Percentiles rank a stretch among this genome's conserved stretches.
phyloP scores from a whole-genome alignment of 2,888 invertebrate genomes.

The Polydrusus pterygomalis region DNA sequence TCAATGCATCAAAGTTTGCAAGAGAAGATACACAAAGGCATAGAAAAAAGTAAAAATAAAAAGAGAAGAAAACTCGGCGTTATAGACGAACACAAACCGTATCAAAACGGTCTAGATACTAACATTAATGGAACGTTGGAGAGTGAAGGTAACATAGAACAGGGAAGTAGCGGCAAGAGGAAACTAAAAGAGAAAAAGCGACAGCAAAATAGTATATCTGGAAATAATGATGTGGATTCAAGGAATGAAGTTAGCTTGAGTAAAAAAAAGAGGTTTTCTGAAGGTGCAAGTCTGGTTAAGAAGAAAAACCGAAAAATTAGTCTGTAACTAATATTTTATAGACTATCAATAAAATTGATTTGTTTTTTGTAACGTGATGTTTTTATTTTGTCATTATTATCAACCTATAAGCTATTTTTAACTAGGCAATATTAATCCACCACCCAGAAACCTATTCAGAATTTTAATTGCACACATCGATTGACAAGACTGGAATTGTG shows the following conservation, averaged over 20 bases:
- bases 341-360: slow-evolving; percentile 13
- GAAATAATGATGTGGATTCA: neutral
- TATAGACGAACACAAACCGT: neutral
- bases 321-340: slow-evolving; percentile 6
- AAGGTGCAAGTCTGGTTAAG: slow-evolving; percentile 30
- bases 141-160: slow-evolving; percentile 15
- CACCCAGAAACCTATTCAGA: neutral
- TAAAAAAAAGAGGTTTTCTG: slow-evolving; percentile 29
- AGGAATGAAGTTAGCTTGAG: slow-evolving; percentile 11
- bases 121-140: slow-evolving; percentile 1
- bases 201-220: slow-evolving; percentile 13
- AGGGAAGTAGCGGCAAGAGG: neutral
- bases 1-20: neutral
- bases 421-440: slow-evolving; percentile 1
- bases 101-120: neutral
- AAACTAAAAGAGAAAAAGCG: slow-evolving; percentile 15
- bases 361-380: neutral
- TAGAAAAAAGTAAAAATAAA: slow-evolving; percentile 22
- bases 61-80: neutral
- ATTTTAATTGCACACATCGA: neutral
- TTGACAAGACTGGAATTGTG: neutral
- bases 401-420: too few relatives aligned
- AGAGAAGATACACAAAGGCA: neutral
- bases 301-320: slow-evolving; percentile 31
- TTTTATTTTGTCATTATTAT: too few relatives aligned